Conservation (phyloP, 2,888 invertebrate species). For the Abrostola triplasia region DNA sequence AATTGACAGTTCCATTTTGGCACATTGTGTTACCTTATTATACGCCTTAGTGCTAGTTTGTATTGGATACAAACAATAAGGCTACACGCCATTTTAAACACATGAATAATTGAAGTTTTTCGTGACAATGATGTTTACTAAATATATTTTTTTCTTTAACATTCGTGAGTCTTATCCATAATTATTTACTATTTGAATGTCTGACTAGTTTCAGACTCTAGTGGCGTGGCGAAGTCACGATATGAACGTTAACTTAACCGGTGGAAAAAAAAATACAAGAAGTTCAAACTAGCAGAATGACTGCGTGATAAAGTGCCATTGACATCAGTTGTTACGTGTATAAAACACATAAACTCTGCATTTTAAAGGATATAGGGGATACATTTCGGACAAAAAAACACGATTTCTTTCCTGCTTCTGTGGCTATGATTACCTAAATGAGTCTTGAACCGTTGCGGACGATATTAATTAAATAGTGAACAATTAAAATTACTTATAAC, state of each 20-base stretch:
- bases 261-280: too few relatives aligned
- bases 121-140: background rate
- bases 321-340: conserved; percentile 30
- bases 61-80: background rate
- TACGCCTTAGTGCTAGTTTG: conserved; percentile 8
- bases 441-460: conserved; percentile 55
- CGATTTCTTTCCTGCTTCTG: conserved; percentile 68
- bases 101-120: background rate
- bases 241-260: too few relatives aligned
- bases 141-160: background rate
- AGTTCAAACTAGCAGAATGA: conserved; percentile 8
- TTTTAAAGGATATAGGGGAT: conserved; percentile 44
- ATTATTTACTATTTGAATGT: too few relatives aligned
- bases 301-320: conserved; percentile 39
- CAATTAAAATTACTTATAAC: conserved; percentile 61
- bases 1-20: conserved; percentile 41
- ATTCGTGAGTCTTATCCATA: too few relatives aligned
- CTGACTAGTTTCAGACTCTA: conserved; percentile 15
- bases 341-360: conserved; percentile 36
- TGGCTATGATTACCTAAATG: conserved; percentile 54
- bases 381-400: conserved; percentile 35
- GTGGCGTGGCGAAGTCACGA: too few relatives aligned
- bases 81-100: background rate
- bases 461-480: conserved; percentile 64
- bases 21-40: conserved; percentile 19